Conservation (phyloP, 2,797 vertebrate genomes). For the Sus cebifrons region DNA sequence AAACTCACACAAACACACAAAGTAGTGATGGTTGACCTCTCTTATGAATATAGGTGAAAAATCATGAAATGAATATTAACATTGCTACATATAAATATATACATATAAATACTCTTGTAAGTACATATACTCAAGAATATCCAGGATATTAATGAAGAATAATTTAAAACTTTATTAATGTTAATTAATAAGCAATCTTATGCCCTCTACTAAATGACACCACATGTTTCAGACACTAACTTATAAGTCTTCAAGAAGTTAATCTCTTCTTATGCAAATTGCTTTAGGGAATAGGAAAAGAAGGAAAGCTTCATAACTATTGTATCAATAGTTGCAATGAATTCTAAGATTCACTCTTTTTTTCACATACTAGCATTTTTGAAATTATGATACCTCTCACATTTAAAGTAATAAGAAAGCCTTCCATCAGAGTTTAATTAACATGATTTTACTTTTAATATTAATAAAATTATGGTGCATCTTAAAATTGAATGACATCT, state of each 20-base stretch:
- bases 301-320: neutral
- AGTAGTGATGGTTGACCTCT: neutral
- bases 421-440: neutral
- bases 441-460: neutral
- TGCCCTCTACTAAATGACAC: neutral
- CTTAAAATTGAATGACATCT: neutral
- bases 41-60: neutral
- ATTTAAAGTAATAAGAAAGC: neutral
- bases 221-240: constrained; percentile 9
- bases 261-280: neutral
- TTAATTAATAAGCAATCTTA: neutral
- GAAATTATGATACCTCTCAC: neutral
- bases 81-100: neutral
- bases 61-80: neutral
- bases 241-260: neutral
- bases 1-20: neutral
- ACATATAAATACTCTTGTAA: neutral
- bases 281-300: neutral
- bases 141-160: neutral
- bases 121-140: neutral
- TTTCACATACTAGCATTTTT: neutral
- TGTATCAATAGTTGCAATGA: neutral
- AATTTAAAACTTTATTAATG: constrained; percentile 33
- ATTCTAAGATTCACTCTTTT: neutral
- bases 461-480: neutral